Conservation (phyloP, 2,888 invertebrate species). For the Bunonema sp. region DNA sequence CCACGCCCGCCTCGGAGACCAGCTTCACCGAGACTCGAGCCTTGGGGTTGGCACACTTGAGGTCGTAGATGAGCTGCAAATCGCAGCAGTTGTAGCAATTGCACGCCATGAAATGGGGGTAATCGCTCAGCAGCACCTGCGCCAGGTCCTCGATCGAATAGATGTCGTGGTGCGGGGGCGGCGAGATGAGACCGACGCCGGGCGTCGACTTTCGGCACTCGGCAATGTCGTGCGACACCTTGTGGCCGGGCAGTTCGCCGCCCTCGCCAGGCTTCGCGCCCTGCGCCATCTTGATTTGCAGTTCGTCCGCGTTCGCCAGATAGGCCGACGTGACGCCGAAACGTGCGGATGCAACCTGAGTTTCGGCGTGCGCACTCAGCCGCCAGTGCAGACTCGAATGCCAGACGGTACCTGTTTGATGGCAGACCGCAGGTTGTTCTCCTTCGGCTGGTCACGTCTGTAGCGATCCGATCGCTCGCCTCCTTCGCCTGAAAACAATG, state of each 20-base stretch:
- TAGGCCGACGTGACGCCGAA: slow-evolving; percentile 96
- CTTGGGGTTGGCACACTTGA: slow-evolving; percentile 85
- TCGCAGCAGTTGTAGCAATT: no score
- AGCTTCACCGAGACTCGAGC: slow-evolving; percentile 91
- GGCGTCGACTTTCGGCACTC: slow-evolving; percentile 83
- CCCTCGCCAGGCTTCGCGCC: slow-evolving; percentile 96
- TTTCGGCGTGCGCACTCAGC: no score
- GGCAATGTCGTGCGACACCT: slow-evolving; percentile 81
- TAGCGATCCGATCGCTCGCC: slow-evolving; percentile 61
- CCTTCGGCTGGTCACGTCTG: slow-evolving; percentile 57
- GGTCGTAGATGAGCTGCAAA: slow-evolving; percentile 70
- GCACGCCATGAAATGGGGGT: no score
- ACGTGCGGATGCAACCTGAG: slow-evolving; percentile 78
- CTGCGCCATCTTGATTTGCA: slow-evolving; percentile 99
- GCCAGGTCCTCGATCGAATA: slow-evolving; percentile 97
- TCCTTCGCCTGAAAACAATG: no score
- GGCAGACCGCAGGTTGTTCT: slow-evolving; percentile 71
- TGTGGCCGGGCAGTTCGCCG: slow-evolving; percentile 78
- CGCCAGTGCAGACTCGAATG: not conserved
- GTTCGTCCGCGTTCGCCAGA: slow-evolving; percentile 85
- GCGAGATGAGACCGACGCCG: slow-evolving; percentile 90
- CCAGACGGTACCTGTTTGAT: slow-evolving; percentile 66
- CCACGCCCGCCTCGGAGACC: slow-evolving; percentile 94
- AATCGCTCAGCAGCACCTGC: no score
- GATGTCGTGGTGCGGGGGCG: slow-evolving; percentile 97